Conservation (phyloP, 2,888 invertebrate genomes). For the Creontiades dilutus region DNA sequence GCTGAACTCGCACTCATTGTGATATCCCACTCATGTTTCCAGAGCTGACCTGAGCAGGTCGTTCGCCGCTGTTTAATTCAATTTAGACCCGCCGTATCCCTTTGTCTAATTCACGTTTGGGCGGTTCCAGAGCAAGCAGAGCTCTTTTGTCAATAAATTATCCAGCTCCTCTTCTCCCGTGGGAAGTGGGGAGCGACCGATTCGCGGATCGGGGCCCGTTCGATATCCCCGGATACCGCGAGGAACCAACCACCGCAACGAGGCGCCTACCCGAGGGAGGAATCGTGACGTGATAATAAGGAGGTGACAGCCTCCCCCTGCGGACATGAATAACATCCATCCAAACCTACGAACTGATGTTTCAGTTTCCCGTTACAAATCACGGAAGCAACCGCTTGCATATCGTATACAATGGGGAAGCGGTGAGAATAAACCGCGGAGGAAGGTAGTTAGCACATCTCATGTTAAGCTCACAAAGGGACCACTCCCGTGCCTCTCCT, state of each 20-base stretch:
- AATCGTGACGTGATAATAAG: slow-evolving; percentile 28
- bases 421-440: slow-evolving; percentile 49
- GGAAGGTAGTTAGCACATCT: slow-evolving; percentile 66
- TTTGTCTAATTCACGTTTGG: not conserved
- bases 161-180: not conserved
- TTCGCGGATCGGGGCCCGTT: slow-evolving; percentile 7
- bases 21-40: no score
- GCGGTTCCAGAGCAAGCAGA: not conserved
- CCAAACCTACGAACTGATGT: slow-evolving; percentile 4
- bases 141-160: not conserved
- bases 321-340: slow-evolving; percentile 52
- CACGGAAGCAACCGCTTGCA: slow-evolving; percentile 48
- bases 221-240: not conserved
- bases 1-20: no score
- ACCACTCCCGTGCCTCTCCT: not conserved
- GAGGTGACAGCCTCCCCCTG: slow-evolving; percentile 16
- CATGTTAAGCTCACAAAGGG: slow-evolving; percentile 51
- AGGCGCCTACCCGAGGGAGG: not conserved
- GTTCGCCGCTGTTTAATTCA: not conserved
- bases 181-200: not conserved
- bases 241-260: not conserved
- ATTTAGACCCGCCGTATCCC: not conserved
- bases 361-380: slow-evolving; percentile 63
- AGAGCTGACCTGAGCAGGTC: no score
- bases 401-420: slow-evolving; percentile 42